Percentiles rank a stretch among this genome's conserved stretches.
Evolutionary conservation across 2,113 vertebrate genomes (phyloP).

Genomic region (Morone saxatilis): DNA sequence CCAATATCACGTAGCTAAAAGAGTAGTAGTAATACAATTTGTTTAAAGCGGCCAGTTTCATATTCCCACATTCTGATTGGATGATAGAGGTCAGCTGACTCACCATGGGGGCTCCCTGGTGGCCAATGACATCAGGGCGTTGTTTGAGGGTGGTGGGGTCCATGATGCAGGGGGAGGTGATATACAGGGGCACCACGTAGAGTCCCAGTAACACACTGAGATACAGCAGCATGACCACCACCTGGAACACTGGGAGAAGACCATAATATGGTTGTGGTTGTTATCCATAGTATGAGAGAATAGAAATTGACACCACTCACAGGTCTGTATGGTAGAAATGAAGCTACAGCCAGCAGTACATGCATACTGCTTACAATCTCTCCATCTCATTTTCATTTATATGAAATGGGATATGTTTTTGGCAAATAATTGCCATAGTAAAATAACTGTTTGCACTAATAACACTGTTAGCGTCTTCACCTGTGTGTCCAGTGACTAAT

Average conservation of each 20-base stretch:
- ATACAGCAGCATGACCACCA: slow-evolving; percentile 88
- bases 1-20: neutral
- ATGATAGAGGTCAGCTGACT: slow-evolving; percentile 41
- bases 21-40: neutral
- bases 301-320: neutral
- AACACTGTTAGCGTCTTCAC: neutral
- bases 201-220: slow-evolving; percentile 89
- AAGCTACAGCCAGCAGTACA: too few species aligned
- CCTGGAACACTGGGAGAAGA: slow-evolving; percentile 88
- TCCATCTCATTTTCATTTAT: too few species aligned
- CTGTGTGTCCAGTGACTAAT: neutral
- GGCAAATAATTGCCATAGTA: too few species aligned
- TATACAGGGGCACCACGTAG: slow-evolving; percentile 91
- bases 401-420: too few species aligned
- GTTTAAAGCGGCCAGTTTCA: neutral
- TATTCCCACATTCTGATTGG: neutral
- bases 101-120: slow-evolving; percentile 94
- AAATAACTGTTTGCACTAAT: neutral
- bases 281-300: neutral
- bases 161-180: slow-evolving; percentile 97
- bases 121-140: slow-evolving; percentile 91
- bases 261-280: neutral
- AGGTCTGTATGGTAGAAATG: neutral
- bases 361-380: too few species aligned
- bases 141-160: slow-evolving; percentile 87